Evolutionary conservation across 2,797 vertebrate species (phyloP), one percentile per base, ranked within the genome.

Genomic region (Poliocrania exsul): DNA sequence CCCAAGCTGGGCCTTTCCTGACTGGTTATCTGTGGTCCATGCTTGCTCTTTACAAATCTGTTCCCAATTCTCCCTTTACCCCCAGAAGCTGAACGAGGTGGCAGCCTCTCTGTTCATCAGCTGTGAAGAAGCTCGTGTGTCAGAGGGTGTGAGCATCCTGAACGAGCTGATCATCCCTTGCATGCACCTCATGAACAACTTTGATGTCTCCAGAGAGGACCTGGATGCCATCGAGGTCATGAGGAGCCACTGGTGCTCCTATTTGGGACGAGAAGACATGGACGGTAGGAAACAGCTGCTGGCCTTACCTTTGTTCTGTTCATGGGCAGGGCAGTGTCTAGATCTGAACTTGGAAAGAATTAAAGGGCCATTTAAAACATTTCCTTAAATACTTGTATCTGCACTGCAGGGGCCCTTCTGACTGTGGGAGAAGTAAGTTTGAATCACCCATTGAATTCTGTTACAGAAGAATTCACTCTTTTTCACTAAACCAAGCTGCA

Each of bases 81-180:
- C 28, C 3, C 94, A 99, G 99, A 98, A 98, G 56, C 81, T 99
- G 93, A 99, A 99, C 6, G 98, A 99, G 56, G 98, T 93, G 42
- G 99, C 99, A 0, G 98, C 99, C 0, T 96, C 79, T 23, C 97
- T 99, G 69, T 99, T 99, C 29, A 97, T 98, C 88, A 98, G 98
- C n/a, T 97, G 97, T 1, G 98, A 99, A 25, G 98, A 98, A 74
- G 96, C 94, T 56, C 97, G 96, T 1, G 98, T 99, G 91, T 97
- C 98, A 9, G 99, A 99, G 86, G 98, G 98, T 18, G 77, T 99
- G 26, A 91, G 91, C 92, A 98, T 99, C 95, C 98, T 99, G 98
- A 99, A 99, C 1, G 99, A 99, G 47, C 93, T 98, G 38, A 98
- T 99, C 95, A 99, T 99, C 96, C 99, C 99, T 53, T 99, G 99